Evolutionary conservation across 2,797 vertebrate genomes (phyloP).

Genomic region (Rhabdophis nuchalis): DNA sequence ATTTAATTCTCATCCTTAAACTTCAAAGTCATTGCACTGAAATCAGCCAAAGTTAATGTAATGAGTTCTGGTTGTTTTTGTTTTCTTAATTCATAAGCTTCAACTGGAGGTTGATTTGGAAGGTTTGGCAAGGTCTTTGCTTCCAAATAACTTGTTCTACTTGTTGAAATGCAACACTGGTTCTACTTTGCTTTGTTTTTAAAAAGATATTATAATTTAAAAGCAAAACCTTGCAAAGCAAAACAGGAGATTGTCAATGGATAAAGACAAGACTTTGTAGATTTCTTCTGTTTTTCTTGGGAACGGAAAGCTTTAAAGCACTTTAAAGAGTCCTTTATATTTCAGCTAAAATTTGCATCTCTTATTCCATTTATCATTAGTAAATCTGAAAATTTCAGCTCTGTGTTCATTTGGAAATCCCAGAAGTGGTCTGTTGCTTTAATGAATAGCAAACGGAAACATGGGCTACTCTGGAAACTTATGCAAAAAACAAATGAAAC

Average conservation of each 20-base stretch:
- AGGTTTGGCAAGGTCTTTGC: neutral
- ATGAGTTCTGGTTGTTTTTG: neutral
- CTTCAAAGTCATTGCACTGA: too few relatives aligned
- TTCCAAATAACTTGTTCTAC: neutral
- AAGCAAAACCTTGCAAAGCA: neutral
- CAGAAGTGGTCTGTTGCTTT: accelerated
- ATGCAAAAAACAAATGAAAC: constrained; percentile 9
- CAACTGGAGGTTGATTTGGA: neutral
- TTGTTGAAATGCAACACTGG: neutral
- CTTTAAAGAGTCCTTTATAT: neutral
- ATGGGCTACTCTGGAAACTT: constrained; percentile 14
- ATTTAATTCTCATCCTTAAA: neutral
- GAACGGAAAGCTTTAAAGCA: neutral
- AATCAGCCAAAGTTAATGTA: too few relatives aligned
- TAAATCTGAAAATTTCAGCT: neutral
- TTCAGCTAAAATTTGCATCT: neutral
- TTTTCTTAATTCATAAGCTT: neutral
- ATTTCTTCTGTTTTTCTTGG: accelerated
- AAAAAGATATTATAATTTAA: neutral
- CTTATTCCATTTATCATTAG: neutral
- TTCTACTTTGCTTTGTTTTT: neutral
- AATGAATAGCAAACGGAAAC: accelerated
- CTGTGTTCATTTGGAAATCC: accelerated
- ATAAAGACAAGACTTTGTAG: neutral
- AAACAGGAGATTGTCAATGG: neutral